Base-by-base conservation (phyloP, 2,113 vertebrate species). In the Rhombomys opimus region DNA sequence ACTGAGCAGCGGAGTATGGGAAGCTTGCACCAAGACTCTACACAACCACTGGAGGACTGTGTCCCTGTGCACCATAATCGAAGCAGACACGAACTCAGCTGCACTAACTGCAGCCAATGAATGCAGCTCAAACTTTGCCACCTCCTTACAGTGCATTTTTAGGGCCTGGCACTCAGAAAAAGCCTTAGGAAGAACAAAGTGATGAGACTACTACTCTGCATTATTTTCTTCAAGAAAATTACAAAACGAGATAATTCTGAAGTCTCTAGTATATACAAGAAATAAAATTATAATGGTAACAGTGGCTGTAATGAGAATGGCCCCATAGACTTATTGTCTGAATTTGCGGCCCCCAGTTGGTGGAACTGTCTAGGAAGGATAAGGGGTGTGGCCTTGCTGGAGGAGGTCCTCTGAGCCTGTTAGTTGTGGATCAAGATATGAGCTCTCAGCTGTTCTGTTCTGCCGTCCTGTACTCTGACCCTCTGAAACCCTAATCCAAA, bases 151-250 rank as follows among this genome's bases (percentile, higher is more conserved):
- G 38, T 59, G 12, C 61, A 70, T 75, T 93, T 91, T 68, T 61
- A 87, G 73, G 52, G 38, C 35, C 8, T 94, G 23, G 65, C 4
- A 90, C 61, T n/a, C 22, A 35, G 57, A 25, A 30, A 76, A 59
- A 46, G 41, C 13, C 57, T 20, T 15, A 68, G 32, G 63, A 52
- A 65, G 92, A 90, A 90, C 61, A 17, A 32, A 10, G 30, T 25
- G 77, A 87, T 67, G 27, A 73, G 82, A 32, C 8, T 46, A 76
- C 7, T 67, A 59, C 41, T 22, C 30, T 50, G 17, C 35, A 50
- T 85, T 46, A 65, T 86, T 92, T 90, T 52, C 46, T 81, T 65
- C 7, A 89, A 65, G 46, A 92, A 95, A 70, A 70, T 82, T 52
- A 88, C 23, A 87, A 57, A 52, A 52, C 81, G 77, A 25, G 22